These are phyloP conservation scores for Ephydatia muelleri DNA, from an alignment of 37 sponge, comb jelly and placozoan genomes.

Conservation along the genomic window DNA sequence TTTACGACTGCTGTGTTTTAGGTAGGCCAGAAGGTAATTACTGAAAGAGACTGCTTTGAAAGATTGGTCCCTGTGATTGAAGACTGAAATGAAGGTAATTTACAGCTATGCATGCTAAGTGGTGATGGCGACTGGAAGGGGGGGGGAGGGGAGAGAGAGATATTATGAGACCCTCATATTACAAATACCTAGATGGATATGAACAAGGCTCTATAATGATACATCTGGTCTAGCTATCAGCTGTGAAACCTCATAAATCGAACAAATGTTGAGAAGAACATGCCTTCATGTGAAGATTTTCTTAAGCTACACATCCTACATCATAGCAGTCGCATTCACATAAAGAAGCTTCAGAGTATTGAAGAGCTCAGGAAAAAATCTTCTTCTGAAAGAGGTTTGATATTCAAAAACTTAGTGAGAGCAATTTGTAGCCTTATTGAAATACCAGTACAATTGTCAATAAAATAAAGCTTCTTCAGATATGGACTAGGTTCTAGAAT, in stretches of 20 bases:
- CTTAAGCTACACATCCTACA: background rate
- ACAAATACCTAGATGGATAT: slow-evolving; percentile 9
- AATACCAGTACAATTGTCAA: background rate
- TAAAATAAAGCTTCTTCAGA: background rate
- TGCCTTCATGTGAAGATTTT: slow-evolving; percentile 36
- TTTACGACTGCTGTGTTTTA: no score
- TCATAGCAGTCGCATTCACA: slow-evolving; percentile 32
- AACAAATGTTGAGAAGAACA: slow-evolving; percentile 25
- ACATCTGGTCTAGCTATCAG: slow-evolving; percentile 23
- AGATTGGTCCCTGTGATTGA: no score
- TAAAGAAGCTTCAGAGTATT: slow-evolving; percentile 3
- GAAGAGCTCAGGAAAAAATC: background rate
- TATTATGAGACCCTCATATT: background rate
- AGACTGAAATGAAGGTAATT: no score
- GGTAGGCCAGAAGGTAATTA: no score
- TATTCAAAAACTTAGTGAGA: no score
- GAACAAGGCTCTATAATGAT: slow-evolving; percentile 38
- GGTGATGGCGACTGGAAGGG: background rate
- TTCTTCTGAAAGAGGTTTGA: background rate
- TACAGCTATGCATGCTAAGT: no score
- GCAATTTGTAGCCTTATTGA: background rate
- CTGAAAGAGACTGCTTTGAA: no score
- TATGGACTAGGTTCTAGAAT: slow-evolving; percentile 33
- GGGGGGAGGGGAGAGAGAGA: background rate
- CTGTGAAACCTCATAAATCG: slow-evolving; percentile 45